Evolutionary conservation across 2,797 vertebrate species (phyloP).

Genomic region (Parotocinclus haroldoi): DNA sequence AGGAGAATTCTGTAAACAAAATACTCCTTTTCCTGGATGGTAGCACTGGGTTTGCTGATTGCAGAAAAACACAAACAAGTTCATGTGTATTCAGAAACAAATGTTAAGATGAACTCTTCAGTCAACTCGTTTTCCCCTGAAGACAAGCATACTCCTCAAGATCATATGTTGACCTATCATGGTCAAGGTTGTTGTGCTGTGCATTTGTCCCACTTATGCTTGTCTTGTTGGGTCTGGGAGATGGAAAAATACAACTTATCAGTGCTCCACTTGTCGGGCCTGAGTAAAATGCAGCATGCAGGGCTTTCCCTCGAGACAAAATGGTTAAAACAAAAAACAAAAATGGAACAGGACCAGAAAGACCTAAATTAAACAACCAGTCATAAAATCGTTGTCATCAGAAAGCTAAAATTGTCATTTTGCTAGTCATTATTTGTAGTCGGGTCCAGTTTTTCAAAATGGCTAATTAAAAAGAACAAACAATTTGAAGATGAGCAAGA

Average conservation of each 20-base stretch:
- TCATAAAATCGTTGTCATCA: slow-evolving; percentile 18
- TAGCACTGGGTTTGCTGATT: slow-evolving; percentile 11
- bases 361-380: slow-evolving; percentile 12
- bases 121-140: slow-evolving; percentile 1
- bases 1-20: slow-evolving; percentile 10
- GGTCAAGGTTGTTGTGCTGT: slow-evolving; percentile 37
- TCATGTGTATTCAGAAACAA: slow-evolving; percentile 16
- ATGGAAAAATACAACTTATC: slow-evolving; percentile 27
- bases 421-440: slow-evolving; percentile 15
- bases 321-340: slow-evolving; percentile 18
- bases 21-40: slow-evolving; percentile 12
- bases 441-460: slow-evolving; percentile 13
- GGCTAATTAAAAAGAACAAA: slow-evolving; percentile 2
- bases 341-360: slow-evolving; percentile 20
- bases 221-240: slow-evolving; percentile 19
- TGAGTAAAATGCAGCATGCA: slow-evolving; percentile 68
- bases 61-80: slow-evolving; percentile 9
- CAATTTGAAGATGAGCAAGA: neutral
- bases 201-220: slow-evolving; percentile 25
- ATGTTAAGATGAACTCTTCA: slow-evolving; percentile 25
- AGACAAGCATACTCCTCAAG: slow-evolving; percentile 18
- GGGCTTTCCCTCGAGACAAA: slow-evolving; percentile 51
- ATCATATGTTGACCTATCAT: slow-evolving; percentile 15
- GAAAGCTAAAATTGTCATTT: slow-evolving; percentile 1
- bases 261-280: slow-evolving; percentile 45